A percentile compares a stretch with the other conserved stretches of the same genome.
These are phyloP conservation scores for Augiades crinisus DNA, from an alignment of 2,888 invertebrate genomes.

Conservation along the genomic window DNA sequence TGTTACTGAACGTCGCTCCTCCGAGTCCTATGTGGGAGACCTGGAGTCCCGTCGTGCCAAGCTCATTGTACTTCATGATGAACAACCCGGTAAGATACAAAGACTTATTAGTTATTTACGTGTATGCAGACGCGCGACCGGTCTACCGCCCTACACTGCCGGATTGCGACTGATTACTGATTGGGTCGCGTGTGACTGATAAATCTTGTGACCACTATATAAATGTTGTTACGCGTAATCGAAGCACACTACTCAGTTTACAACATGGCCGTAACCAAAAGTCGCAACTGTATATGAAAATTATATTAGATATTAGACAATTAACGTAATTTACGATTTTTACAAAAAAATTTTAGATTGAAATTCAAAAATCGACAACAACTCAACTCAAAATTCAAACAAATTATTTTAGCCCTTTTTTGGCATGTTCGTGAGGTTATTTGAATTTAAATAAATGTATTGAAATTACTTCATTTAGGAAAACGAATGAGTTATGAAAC, in stretches of 20 bases:
- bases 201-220: conserved; percentile 6
- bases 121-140: conserved; percentile 8
- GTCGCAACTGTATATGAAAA: no score
- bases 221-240: not conserved
- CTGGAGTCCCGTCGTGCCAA: conserved; percentile 88
- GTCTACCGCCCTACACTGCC: conserved; percentile 10
- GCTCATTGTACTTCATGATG: conserved; percentile 85
- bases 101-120: not conserved
- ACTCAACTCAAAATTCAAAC: no score
- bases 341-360: no score
- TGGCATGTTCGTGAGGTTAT: no score
- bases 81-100: not conserved
- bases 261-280: no score
- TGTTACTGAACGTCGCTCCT: conserved; percentile 86
- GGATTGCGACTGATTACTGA: conserved; percentile 3
- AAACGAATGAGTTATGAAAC: no score
- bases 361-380: no score
- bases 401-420: no score
- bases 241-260: not conserved
- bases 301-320: no score
- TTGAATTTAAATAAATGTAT: no score
- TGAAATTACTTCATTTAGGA: no score
- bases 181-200: conserved; percentile 6
- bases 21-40: conserved; percentile 89
- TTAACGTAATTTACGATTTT: no score